Conservation (phyloP, 2,113 vertebrate species). For the Mungos mungo region DNA sequence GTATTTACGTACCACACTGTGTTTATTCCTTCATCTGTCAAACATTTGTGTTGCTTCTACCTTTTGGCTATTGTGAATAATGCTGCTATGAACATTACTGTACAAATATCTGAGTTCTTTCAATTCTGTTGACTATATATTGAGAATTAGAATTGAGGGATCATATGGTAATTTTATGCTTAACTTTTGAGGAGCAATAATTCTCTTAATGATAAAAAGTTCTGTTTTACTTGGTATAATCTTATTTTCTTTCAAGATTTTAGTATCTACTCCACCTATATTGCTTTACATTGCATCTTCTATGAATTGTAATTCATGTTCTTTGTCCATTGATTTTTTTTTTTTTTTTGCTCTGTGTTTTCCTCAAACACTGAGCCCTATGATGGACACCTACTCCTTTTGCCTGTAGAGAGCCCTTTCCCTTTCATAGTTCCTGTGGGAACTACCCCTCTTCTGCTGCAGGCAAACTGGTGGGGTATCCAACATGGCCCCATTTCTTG, state of each 20-base stretch:
- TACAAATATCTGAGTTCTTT: not conserved
- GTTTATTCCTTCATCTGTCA: not conserved
- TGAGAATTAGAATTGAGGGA: not conserved
- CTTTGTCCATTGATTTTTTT: not conserved
- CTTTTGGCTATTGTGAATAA: not conserved
- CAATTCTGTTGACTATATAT: not conserved
- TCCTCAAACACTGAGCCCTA: not conserved
- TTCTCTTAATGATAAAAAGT: not conserved
- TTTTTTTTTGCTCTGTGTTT: not conserved
- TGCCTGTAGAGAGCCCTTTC: not conserved
- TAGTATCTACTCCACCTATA: not conserved
- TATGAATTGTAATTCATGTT: not conserved
- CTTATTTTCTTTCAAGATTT: not conserved
- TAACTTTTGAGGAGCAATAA: not conserved
- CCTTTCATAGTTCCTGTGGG: not conserved
- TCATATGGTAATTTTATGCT: not conserved
- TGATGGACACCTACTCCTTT: not conserved
- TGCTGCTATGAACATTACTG: not conserved
- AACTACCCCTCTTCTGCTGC: not conserved
- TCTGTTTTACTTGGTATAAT: not conserved
- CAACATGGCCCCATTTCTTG: not conserved
- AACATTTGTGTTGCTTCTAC: not conserved
- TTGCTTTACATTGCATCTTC: not conserved
- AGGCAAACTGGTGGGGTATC: not conserved
- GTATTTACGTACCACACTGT: not conserved